A percentile compares a stretch with the other conserved stretches of the same genome.
These are phyloP conservation scores for Callinectes sapidus DNA, from an alignment of 2,888 invertebrate genomes.

Conservation along the genomic window DNA sequence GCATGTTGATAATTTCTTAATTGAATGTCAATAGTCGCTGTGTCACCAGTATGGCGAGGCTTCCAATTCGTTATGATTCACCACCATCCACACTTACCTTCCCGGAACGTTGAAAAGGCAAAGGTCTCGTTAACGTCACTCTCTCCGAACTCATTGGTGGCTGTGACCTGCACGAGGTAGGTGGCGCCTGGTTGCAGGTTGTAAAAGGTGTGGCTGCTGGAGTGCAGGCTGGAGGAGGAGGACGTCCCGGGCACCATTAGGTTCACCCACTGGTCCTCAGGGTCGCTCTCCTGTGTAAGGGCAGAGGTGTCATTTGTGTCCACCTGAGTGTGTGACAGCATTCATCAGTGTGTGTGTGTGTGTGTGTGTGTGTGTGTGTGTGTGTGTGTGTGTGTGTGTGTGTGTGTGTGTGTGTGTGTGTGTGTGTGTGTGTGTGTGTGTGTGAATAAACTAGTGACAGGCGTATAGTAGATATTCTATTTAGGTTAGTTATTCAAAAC, in stretches of 20 bases:
- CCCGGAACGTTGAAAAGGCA: constrained; percentile 49
- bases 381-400: too few relatives aligned
- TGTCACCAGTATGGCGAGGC: background rate
- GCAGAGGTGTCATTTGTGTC: background rate
- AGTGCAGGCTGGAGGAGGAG: constrained; percentile 77
- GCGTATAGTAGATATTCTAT: background rate
- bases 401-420: too few relatives aligned
- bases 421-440: too few relatives aligned
- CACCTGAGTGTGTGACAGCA: background rate
- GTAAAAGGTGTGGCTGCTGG: constrained; percentile 82
- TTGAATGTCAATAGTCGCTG: background rate
- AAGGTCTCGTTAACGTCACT: constrained; percentile 60
- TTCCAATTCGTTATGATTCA: background rate
- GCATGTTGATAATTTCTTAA: background rate
- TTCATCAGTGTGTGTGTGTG: background rate
- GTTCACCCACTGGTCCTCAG: constrained; percentile 54
- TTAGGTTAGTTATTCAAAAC: too few relatives aligned
- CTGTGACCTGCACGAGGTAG: constrained; percentile 80
- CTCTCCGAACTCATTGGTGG: constrained; percentile 77
- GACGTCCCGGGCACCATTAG: constrained; percentile 59
- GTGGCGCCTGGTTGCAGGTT: constrained; percentile 82
- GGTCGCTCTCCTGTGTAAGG: constrained; percentile 51
- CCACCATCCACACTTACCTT: constrained; percentile 36
- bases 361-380: background rate
- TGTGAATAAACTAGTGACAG: too few relatives aligned